Evolutionary conservation across 2,888 invertebrate species (phyloP).

Genomic region (Enchytraeus crypticus): DNA sequence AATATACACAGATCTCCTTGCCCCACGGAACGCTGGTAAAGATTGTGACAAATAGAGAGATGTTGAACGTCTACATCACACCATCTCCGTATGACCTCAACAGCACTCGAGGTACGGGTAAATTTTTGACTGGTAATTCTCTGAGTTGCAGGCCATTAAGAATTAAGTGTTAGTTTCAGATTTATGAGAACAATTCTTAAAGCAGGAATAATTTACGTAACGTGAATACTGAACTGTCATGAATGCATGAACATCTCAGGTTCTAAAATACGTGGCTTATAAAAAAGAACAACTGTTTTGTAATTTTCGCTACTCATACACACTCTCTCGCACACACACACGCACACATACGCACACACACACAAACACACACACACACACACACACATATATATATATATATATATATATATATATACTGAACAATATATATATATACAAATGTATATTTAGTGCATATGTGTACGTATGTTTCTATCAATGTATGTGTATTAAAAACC

Average conservation of each 20-base stretch:
- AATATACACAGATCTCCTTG: slow-evolving; percentile 12
- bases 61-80: slow-evolving; percentile 16
- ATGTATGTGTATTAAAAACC: too few species aligned
- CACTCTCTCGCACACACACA: too few species aligned
- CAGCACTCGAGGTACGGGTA: slow-evolving; percentile 14
- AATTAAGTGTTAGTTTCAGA: too few species aligned
- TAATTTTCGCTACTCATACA: not conserved
- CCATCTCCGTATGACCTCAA: slow-evolving; percentile 17
- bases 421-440: not conserved
- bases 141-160: too few species aligned
- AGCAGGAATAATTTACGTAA: too few species aligned
- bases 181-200: too few species aligned
- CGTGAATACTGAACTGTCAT: too few species aligned
- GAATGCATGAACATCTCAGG: too few species aligned
- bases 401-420: not conserved
- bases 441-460: not conserved
- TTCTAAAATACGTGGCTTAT: too few species aligned
- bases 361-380: not conserved
- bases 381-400: not conserved
- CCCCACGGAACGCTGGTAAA: slow-evolving; percentile 19
- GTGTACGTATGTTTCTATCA: too few species aligned
- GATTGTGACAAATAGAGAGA: slow-evolving; percentile 3
- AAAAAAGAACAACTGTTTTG: not conserved
- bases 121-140: too few species aligned
- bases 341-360: too few species aligned